These are phyloP conservation scores for Cyrtodaria siliqua DNA, from an alignment of 2,888 invertebrate species.

Conservation along the genomic window DNA sequence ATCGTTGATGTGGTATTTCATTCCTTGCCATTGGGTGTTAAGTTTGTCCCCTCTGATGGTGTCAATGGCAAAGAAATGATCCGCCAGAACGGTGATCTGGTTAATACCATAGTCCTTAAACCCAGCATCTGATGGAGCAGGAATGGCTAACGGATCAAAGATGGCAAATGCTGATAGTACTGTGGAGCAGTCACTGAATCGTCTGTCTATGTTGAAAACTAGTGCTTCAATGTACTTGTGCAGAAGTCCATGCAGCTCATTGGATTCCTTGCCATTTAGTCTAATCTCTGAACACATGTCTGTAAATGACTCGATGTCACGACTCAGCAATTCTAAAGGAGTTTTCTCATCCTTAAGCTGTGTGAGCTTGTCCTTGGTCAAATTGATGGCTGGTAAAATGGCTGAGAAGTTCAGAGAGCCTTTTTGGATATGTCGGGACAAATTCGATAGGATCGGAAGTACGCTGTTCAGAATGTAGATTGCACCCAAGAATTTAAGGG, in stretches of 20 bases:
- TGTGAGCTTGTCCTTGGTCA: conserved; percentile 26
- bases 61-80: conserved; percentile 26
- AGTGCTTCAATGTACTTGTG: conserved; percentile 27
- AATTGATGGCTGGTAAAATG: conserved; percentile 29
- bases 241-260: conserved; percentile 23
- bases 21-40: conserved; percentile 22
- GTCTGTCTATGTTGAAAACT: conserved; percentile 28
- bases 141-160: conserved; percentile 38
- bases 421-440: conserved; percentile 17
- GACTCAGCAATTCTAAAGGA: conserved; percentile 17
- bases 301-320: conserved; percentile 40
- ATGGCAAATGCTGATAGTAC: conserved; percentile 27
- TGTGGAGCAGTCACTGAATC: conserved; percentile 24
- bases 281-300: conserved; percentile 39
- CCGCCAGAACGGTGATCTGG: conserved; percentile 10
- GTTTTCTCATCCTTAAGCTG: conserved; percentile 8
- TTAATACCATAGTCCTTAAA: conserved; percentile 32
- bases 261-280: conserved; percentile 3
- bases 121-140: conserved; percentile 8
- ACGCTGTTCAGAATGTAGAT: conserved; percentile 37
- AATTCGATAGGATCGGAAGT: conserved; percentile 28
- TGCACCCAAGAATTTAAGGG: conserved; percentile 34
- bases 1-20: conserved; percentile 36
- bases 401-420: conserved; percentile 29
- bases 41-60: conserved; percentile 10